Evolutionary conservation across 2,797 vertebrate genomes (phyloP), one percentile per base, ranked within the genome.

Genomic region (Typhlichthys subterraneus): DNA sequence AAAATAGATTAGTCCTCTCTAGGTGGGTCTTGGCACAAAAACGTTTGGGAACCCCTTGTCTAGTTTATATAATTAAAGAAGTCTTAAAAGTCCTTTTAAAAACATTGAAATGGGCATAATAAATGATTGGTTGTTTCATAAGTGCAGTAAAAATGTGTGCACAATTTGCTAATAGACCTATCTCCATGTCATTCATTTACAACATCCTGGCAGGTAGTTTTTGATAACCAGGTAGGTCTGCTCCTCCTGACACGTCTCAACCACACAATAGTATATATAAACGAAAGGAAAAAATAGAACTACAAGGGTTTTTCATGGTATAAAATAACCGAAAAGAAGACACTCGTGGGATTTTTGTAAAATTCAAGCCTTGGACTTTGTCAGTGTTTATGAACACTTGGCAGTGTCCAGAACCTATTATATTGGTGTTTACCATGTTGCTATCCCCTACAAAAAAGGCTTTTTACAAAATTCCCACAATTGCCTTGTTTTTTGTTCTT

Each of bases 231-330:
- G 14, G 5, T 52, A 59, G n/a, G 71, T 71, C 50, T 46, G 74
- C 59, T 68, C 52, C 57, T 48, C 58, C 46, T 2, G 57, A 75
- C 29, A 45, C 15, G 8, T 15, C 57, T 71, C 76, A 31, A 50
- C 51, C 54, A 17, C 55, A 86, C 87, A 81, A 78, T 70, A 70
- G 76, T 38, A 67, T 46, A 75, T 51, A 67, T 73, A 75, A 81
- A 83, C 58, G 79, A 64, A 89, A 83, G 77, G 88, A 90, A 83
- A 83, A 87, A 57, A 23, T 23, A 23, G 3, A 23, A 23, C 23
- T 23, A 23, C 23, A 23, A 23, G 23, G 3, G 3, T 23, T 23
- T 23, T 23, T 23, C 23, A 3, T 23, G 23, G 23, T 23, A 23
- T 23, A 23, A 3, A 23, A 3, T 3, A 23, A 3, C 23, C 0